These are phyloP conservation scores for Psittacula derbiana DNA, from an alignment of 2,797 vertebrate genomes.

Conservation along the genomic window DNA sequence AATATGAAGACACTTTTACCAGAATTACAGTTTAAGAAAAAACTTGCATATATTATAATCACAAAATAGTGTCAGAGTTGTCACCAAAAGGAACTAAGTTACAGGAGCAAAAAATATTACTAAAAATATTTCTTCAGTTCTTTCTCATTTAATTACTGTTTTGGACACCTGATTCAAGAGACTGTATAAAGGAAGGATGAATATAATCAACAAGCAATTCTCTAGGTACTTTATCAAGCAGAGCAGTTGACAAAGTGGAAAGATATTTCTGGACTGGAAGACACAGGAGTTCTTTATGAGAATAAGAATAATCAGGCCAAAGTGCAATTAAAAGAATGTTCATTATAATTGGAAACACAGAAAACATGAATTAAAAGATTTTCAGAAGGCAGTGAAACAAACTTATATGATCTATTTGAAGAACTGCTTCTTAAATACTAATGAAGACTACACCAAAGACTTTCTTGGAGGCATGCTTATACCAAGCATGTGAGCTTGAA, in stretches of 20 bases:
- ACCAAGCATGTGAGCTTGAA: not conserved
- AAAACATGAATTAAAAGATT: constrained; percentile 8
- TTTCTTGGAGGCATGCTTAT: not conserved
- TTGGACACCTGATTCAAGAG: constrained; percentile 25
- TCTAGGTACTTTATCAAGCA: constrained; percentile 50
- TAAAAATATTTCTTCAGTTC: not conserved
- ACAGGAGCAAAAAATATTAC: not conserved
- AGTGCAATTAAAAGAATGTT: constrained; percentile 25
- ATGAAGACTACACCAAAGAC: not conserved
- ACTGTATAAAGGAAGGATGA: not conserved
- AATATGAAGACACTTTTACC: not conserved
- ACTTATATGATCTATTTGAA: not conserved
- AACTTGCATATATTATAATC: not conserved
- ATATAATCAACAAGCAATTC: constrained; percentile 60
- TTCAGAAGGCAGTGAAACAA: not conserved
- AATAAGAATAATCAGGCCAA: constrained; percentile 29
- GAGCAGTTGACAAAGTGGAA: constrained; percentile 44
- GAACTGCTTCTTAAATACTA: not conserved
- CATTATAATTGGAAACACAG: constrained; percentile 15
- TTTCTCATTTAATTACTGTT: constrained; percentile 49
- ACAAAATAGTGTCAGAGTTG: not conserved
- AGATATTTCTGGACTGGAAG: constrained; percentile 43
- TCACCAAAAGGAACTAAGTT: not conserved
- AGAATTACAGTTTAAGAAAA: not conserved
- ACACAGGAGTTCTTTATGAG: constrained; percentile 29